These are phyloP conservation scores for Metopia argyrocephala DNA, from an alignment of 2,888 invertebrate species.

Conservation along the genomic window DNA sequence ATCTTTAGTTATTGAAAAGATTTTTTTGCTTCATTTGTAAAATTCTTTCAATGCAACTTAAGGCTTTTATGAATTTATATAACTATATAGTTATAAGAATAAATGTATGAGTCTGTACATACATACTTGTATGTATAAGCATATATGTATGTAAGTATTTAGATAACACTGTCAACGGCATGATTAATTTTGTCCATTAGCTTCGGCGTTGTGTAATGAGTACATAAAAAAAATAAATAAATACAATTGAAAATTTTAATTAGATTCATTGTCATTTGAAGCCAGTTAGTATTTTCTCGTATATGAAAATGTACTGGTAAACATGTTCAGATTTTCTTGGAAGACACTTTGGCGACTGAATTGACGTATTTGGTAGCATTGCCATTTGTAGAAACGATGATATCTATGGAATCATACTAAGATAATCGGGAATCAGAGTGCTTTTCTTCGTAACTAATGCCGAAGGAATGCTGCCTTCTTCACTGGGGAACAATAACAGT, in stretches of 20 bases:
- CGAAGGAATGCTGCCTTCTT: conserved; percentile 41
- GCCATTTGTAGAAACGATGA: conserved; percentile 47
- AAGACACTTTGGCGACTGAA: conserved; percentile 50
- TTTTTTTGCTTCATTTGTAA: too few species aligned
- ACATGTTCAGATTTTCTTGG: conserved; percentile 31
- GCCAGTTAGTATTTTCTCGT: conserved; percentile 6
- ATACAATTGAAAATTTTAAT: conserved; percentile 46
- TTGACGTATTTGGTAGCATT: conserved; percentile 40
- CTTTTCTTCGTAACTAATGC: conserved; percentile 48
- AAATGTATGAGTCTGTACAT: too few species aligned
- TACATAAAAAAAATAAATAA: conserved; percentile 22
- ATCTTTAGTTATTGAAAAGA: too few species aligned
- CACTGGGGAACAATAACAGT: conserved; percentile 52
- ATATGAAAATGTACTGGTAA: background rate
- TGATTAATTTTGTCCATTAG: conserved; percentile 49
- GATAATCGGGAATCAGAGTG: conserved; percentile 51
- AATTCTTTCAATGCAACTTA: too few species aligned
- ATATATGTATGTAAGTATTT: too few species aligned
- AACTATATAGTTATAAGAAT: too few species aligned
- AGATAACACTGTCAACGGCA: conserved; percentile 34
- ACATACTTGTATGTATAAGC: too few species aligned
- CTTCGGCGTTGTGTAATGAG: conserved; percentile 40
- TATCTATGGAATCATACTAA: conserved; percentile 48
- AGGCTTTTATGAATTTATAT: too few species aligned
- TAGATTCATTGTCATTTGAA: conserved; percentile 43